These are phyloP conservation scores for Ondatra zibethicus DNA, from an alignment of 2,113 vertebrate species.

Conservation along the genomic window DNA sequence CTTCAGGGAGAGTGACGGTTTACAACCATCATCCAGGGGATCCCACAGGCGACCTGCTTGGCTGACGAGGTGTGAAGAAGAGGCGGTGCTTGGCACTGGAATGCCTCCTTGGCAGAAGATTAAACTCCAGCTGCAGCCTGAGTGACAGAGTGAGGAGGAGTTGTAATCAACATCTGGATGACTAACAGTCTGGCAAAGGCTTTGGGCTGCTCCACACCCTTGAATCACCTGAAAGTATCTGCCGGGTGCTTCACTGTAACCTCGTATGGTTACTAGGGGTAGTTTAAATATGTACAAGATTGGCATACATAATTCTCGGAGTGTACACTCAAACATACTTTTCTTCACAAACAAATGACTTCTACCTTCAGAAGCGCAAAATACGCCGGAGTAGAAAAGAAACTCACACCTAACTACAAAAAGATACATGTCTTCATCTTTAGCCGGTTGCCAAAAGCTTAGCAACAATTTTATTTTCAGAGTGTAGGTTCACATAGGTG, in stretches of 20 bases:
- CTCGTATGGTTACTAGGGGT: neutral
- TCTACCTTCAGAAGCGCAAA: neutral
- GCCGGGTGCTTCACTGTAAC: neutral
- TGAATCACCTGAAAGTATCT: neutral
- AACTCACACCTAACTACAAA: slow-evolving; percentile 27
- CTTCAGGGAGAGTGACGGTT: neutral
- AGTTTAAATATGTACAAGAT: neutral
- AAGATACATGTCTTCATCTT: neutral
- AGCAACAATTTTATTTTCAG: neutral
- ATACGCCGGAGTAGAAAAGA: neutral
- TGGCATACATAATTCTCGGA: neutral
- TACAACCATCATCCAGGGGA: neutral
- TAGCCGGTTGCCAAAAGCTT: neutral
- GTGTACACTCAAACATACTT: neutral
- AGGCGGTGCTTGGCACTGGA: neutral
- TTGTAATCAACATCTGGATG: neutral
- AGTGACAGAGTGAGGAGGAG: neutral
- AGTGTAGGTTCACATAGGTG: neutral
- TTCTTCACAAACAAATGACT: neutral
- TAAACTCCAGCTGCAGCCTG: neutral
- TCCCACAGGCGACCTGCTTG: neutral
- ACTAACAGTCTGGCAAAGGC: neutral
- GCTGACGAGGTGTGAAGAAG: slow-evolving; percentile 8
- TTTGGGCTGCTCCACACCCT: neutral
- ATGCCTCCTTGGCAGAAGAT: neutral